Evolutionary conservation across 92 coral and sea anemone species (phyloP), one percentile per base, ranked within the genome.

Genomic region (Epizoanthus illoricatus): DNA sequence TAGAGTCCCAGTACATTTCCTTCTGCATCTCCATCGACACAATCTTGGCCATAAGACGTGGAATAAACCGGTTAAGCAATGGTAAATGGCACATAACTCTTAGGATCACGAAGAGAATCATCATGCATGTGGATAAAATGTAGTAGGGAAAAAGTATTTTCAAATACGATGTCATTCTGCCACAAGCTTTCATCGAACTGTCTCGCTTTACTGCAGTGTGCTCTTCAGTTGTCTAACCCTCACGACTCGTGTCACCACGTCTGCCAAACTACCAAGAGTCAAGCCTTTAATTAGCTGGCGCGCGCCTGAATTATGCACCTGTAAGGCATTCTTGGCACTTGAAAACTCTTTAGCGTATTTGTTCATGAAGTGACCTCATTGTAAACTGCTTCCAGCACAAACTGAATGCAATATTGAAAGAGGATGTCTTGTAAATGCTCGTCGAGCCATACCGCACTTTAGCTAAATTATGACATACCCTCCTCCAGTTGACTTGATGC

Each of bases 1-100:
- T 71, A 4, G 90, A 71, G 1, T 71, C 69, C 90, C 89, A 85
- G 79, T 86, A 87, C 59, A 79, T 54, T 13, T 84, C 92, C 11
- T 78, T 43, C 71, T 63, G 60, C 28, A 78, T 13, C 9, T 78
- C 82, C 4, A 62, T 64, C 42, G 71, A 13, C 4, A 61, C 15
- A 24, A 78, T 45, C 7, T 2, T 42, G 13, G 54, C 39, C 71
- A 78, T 78, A 1, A 78, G 1, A 17, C 43, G 60, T 4, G 82
- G 82, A 78, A 78, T 78, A 11, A 43, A 7, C 18, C 43, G 20
- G 43, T 21, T 78, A 16, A 78, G 49, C 45, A 78, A 10, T 3
- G 82, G 82, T 19, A 78, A 63, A 45, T 49, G 66, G 1, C 82
- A 42, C 19, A 63, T 12, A 28, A 41, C 41, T 43, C 82, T 78